Evolutionary conservation across 2,888 invertebrate species (phyloP).

Genomic region (Sepioteuthis lessoniana): DNA sequence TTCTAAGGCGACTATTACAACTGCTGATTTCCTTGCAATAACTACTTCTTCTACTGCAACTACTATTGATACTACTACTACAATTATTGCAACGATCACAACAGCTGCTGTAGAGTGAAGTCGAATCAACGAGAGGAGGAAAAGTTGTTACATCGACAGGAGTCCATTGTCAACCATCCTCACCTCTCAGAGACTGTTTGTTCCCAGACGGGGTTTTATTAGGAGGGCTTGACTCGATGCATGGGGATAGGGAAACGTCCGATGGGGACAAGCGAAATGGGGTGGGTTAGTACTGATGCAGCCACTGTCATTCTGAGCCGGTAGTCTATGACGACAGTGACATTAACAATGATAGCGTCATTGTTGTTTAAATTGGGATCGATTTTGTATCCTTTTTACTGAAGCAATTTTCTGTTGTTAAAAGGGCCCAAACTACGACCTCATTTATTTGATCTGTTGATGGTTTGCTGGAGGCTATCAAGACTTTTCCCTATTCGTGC

Average conservation of each 20-base stretch:
- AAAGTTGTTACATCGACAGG: neutral
- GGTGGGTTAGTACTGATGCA: neutral
- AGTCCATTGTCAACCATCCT: slow-evolving; percentile 10
- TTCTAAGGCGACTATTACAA: neutral
- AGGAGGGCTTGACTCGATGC: neutral
- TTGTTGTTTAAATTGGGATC: neutral
- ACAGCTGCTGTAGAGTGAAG: neutral
- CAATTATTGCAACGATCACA: neutral
- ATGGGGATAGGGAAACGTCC: neutral
- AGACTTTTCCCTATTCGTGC: too few relatives aligned
- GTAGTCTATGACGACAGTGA: neutral
- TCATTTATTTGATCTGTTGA: neutral
- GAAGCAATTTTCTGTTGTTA: neutral
- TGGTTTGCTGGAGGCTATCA: too few relatives aligned
- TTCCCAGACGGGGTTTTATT: slow-evolving; percentile 6
- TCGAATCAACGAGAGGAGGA: neutral
- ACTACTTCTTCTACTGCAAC: neutral
- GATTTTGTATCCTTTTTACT: neutral
- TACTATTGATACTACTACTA: neutral
- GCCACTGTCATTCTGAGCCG: neutral
- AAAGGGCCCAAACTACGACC: neutral
- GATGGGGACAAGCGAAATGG: neutral
- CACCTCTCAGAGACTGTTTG: neutral
- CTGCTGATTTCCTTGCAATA: neutral
- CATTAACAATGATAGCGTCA: neutral